phyloP scores from a whole-genome alignment of 2,888 invertebrate genomes.

The Chrysopilus asiliformis region DNA sequence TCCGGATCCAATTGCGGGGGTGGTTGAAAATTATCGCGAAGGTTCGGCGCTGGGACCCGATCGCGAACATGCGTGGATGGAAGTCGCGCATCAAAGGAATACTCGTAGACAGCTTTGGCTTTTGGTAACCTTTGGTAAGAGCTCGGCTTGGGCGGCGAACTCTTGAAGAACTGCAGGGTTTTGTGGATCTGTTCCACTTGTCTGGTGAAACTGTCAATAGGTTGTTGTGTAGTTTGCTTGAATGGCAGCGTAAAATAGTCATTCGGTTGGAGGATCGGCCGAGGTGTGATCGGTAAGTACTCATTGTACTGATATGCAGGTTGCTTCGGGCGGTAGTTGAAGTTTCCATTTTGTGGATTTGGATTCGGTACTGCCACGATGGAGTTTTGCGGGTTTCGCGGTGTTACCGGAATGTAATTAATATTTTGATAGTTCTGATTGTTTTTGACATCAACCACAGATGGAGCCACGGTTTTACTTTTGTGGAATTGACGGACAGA shows the following conservation, averaged over 20 bases:
- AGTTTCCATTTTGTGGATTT: constrained; percentile 7
- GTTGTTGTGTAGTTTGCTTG: constrained; percentile 6
- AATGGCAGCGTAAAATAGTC: constrained; percentile 13
- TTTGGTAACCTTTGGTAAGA: constrained; percentile 29
- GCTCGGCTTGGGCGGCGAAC: constrained; percentile 39
- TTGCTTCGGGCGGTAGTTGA: constrained; percentile 7
- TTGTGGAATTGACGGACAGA: too few species aligned
- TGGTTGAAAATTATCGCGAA: constrained; percentile 14
- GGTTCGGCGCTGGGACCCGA: constrained; percentile 21
- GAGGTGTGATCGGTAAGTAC: constrained; percentile 39
- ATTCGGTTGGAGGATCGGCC: constrained; percentile 37
- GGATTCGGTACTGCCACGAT: neutral
- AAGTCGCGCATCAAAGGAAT: constrained; percentile 50
- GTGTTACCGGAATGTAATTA: neutral
- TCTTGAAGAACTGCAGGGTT: constrained; percentile 47
- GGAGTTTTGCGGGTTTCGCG: neutral
- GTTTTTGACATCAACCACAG: neutral
- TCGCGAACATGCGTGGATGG: constrained; percentile 19
- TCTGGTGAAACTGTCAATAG: constrained; percentile 40
- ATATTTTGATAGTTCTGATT: neutral
- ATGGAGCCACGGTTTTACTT: neutral
- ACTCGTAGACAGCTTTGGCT: constrained; percentile 52
- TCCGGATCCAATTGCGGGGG: constrained; percentile 40
- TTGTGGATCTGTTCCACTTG: constrained; percentile 53
- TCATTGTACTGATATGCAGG: constrained; percentile 17